Conservation (phyloP, 2,888 invertebrate species). For the Argyresthia albistria region DNA sequence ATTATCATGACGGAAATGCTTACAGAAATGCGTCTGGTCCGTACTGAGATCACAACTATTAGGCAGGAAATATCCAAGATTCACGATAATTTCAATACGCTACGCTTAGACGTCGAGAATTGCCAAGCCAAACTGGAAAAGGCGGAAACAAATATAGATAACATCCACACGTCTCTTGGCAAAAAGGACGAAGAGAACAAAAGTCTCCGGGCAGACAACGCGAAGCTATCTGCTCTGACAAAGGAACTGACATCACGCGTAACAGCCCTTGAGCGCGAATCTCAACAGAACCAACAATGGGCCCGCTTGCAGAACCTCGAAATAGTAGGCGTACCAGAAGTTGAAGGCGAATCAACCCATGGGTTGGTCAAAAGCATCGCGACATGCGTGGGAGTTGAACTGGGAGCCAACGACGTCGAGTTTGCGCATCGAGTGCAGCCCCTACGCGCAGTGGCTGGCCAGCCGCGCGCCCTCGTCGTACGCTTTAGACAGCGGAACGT, state of each 20-base stretch:
- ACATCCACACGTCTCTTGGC: not conserved
- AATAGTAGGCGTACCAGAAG: constrained; percentile 9
- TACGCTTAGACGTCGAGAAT: too few relatives aligned
- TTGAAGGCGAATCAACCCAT: constrained; percentile 3
- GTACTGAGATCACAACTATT: too few relatives aligned
- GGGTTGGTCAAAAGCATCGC: constrained; percentile 7
- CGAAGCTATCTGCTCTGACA: not conserved
- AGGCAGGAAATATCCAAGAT: too few relatives aligned
- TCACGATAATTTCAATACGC: too few relatives aligned
- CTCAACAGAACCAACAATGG: constrained; percentile 9
- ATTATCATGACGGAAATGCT: too few relatives aligned
- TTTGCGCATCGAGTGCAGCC: constrained; percentile 11
- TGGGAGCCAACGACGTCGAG: constrained; percentile 6
- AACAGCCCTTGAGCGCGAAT: not conserved
- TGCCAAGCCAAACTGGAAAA: too few relatives aligned
- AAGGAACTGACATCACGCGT: not conserved
- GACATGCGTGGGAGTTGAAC: constrained; percentile 5
- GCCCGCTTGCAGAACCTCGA: constrained; percentile 10
- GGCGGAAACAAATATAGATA: too few relatives aligned
- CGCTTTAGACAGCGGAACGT: not conserved
- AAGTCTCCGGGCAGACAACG: not conserved
- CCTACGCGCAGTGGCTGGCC: not conserved
- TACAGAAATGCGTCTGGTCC: too few relatives aligned
- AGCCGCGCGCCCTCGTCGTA: not conserved
- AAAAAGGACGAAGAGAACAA: not conserved